Conservation (phyloP, 2,888 invertebrate genomes). For the Platypus cylindrus region DNA sequence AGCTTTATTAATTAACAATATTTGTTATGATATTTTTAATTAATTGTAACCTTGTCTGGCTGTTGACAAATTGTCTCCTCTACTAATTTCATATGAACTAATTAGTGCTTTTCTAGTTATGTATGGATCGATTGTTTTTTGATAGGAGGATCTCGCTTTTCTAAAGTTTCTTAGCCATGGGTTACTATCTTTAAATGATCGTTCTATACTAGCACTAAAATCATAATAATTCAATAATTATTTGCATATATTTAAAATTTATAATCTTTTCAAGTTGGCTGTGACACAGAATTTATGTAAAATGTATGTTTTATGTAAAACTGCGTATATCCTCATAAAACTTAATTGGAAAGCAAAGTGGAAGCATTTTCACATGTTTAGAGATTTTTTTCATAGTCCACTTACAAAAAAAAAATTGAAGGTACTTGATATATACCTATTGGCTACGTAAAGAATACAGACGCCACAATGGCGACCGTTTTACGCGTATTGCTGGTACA, state of each 20-base stretch:
- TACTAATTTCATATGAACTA: slow-evolving; percentile 43
- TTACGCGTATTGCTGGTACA: no score
- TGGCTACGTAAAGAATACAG: no score
- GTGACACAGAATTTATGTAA: background rate
- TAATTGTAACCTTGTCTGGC: slow-evolving; percentile 35
- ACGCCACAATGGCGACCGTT: no score
- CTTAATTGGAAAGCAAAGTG: no score
- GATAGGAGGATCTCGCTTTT: slow-evolving; percentile 51
- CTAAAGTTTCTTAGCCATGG: slow-evolving; percentile 55
- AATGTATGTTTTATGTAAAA: no score
- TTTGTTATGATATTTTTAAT: background rate
- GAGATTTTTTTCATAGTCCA: no score
- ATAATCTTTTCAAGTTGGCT: background rate
- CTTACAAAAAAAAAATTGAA: no score
- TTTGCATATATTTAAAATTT: background rate
- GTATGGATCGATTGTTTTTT: slow-evolving; percentile 55
- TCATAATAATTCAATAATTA: background rate
- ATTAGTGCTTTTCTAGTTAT: slow-evolving; percentile 60
- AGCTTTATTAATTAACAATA: background rate
- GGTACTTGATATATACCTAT: no score
- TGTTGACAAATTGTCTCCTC: slow-evolving; percentile 25
- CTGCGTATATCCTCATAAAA: no score
- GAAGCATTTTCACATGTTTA: no score
- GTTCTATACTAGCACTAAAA: slow-evolving; percentile 62
- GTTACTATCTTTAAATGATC: slow-evolving; percentile 50